Conservation (phyloP, 2,888 invertebrate species). For the Odontocerum albicorne region DNA sequence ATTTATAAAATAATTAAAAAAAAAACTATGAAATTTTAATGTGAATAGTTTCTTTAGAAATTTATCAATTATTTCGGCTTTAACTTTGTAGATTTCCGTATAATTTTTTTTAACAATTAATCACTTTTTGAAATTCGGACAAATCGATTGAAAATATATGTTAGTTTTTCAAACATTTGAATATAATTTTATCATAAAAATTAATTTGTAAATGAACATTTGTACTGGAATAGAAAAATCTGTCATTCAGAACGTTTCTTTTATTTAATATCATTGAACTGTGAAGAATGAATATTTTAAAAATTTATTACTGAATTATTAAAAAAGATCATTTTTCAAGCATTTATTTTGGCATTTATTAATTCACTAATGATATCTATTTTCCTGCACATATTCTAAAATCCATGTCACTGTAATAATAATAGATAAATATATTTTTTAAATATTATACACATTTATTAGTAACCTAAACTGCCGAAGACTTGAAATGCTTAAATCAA, state of each 20-base stretch:
- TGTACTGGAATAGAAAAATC: too few species aligned
- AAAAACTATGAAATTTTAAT: too few species aligned
- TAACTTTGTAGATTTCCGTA: too few species aligned
- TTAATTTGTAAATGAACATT: background rate
- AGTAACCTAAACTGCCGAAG: conserved; percentile 32
- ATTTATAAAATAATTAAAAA: background rate
- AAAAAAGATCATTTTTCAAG: background rate
- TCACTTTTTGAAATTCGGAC: too few species aligned
- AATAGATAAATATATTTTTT: conserved; percentile 4
- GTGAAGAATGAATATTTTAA: too few species aligned
- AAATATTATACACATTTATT: conserved; percentile 16
- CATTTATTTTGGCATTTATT: background rate
- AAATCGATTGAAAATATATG: too few species aligned
- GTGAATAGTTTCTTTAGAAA: background rate
- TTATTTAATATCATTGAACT: too few species aligned
- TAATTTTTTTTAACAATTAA: too few species aligned
- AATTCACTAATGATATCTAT: background rate
- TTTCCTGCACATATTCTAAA: background rate
- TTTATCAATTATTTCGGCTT: background rate
- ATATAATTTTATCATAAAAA: background rate
- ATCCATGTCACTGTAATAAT: conserved; percentile 3
- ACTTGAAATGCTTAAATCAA: conserved; percentile 30
- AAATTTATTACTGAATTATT: background rate
- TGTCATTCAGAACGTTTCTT: too few species aligned
- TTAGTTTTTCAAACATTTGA: too few species aligned